Conservation (phyloP, 2,888 invertebrate species). For the Fragum fragum region DNA sequence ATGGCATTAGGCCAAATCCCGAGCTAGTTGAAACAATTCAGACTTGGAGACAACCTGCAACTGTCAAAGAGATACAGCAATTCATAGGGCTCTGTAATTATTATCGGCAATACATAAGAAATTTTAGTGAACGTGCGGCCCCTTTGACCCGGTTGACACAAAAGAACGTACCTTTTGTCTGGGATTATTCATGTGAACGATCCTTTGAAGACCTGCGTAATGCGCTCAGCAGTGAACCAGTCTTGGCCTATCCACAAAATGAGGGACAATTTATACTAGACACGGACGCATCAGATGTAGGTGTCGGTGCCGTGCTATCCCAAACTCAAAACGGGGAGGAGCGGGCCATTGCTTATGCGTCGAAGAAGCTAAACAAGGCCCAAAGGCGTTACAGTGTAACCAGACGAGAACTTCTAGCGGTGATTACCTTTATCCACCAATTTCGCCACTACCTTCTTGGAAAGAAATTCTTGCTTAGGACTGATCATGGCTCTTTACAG, state of each 20-base stretch:
- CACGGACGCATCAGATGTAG: slow-evolving; percentile 38
- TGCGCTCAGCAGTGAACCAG: slow-evolving; percentile 19
- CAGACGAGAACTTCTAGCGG: slow-evolving; percentile 29
- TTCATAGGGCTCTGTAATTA: slow-evolving; percentile 31
- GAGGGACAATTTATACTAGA: slow-evolving; percentile 33
- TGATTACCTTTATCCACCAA: slow-evolving; percentile 10
- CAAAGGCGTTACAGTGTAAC: slow-evolving; percentile 17
- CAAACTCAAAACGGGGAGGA: slow-evolving; percentile 37
- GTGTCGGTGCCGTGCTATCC: slow-evolving; percentile 35
- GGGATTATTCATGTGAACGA: slow-evolving; percentile 40
- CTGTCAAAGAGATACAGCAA: slow-evolving; percentile 19
- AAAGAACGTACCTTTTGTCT: slow-evolving; percentile 47
- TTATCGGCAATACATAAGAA: slow-evolving; percentile 42
- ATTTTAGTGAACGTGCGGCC: slow-evolving; percentile 46
- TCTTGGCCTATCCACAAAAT: slow-evolving; percentile 42
- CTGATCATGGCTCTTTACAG: slow-evolving; percentile 21
- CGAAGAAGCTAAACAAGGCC: background rate
- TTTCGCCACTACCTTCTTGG: slow-evolving; percentile 33
- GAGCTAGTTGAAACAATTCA: background rate
- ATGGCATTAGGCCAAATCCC: slow-evolving; percentile 18
- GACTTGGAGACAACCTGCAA: slow-evolving; percentile 22
- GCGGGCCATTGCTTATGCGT: slow-evolving; percentile 26
- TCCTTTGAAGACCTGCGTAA: slow-evolving; percentile 43
- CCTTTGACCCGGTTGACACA: slow-evolving; percentile 54
- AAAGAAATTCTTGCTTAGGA: slow-evolving; percentile 22